phyloP scores from a whole-genome alignment of 2,888 invertebrate genomes.

The Lordiphosa andalusiaca region DNA sequence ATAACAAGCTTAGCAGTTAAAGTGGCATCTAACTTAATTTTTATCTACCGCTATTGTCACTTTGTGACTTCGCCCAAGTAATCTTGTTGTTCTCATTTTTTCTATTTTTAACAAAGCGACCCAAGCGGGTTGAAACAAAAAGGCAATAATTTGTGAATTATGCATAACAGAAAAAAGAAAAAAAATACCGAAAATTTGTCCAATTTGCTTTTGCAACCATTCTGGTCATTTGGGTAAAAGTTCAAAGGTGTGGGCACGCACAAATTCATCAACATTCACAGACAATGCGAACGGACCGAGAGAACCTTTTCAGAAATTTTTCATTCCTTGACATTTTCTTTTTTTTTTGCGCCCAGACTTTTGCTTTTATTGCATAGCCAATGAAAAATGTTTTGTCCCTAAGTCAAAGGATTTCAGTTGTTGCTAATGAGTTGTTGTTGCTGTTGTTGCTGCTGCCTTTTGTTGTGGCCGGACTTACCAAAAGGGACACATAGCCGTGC shows the following conservation, averaged over 20 bases:
- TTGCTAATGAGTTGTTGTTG: neutral
- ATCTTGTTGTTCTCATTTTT: no score
- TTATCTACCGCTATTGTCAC: neutral
- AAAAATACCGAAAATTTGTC: conserved; percentile 7
- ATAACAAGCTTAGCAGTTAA: no score
- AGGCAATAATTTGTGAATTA: conserved; percentile 14
- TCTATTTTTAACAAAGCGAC: no score
- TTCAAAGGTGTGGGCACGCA: conserved; percentile 18
- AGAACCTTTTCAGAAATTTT: conserved; percentile 19
- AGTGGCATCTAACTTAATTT: neutral
- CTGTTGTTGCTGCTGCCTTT: neutral
- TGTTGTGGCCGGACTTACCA: conserved; percentile 82
- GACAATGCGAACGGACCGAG: neutral
- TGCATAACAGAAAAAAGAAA: no score
- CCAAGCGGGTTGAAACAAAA: conserved; percentile 2
- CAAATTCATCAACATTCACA: conserved; percentile 6
- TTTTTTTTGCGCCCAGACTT: neutral
- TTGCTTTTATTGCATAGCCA: conserved; percentile 1
- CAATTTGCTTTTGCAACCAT: conserved; percentile 4
- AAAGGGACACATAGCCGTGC: conserved; percentile 91
- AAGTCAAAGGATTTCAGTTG: conserved; percentile 24
- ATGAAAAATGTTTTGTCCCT: conserved; percentile 38
- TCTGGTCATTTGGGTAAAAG: conserved; percentile 8
- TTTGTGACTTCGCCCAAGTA: neutral
- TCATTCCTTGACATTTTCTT: conserved; percentile 30